Conservation (phyloP, 2,888 invertebrate species). For the Phengaris alcon region DNA sequence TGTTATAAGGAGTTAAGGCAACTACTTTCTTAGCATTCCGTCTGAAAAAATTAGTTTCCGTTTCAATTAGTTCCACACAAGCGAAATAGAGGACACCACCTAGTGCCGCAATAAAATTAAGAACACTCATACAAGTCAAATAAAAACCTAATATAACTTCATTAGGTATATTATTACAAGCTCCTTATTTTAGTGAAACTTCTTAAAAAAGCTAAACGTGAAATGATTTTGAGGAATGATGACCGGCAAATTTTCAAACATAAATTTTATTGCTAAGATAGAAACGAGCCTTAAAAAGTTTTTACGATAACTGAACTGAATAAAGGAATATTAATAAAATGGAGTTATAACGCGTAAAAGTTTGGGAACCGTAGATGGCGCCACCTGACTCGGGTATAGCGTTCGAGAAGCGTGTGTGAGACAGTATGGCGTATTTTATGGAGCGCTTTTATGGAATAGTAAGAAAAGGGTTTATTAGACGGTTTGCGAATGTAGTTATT, state of each 20-base stretch:
- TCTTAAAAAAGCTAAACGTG: background rate
- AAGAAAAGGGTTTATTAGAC: background rate
- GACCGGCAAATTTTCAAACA: conserved; percentile 8
- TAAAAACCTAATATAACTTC: background rate
- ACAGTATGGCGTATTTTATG: conserved; percentile 10
- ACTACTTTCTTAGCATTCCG: too few relatives aligned
- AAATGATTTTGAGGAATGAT: conserved; percentile 15
- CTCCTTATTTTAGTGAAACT: background rate
- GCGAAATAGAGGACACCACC: background rate
- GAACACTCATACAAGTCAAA: background rate
- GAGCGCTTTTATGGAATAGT: background rate
- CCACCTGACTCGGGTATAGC: conserved; percentile 26
- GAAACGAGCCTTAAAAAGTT: conserved; percentile 46
- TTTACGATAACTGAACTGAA: conserved; percentile 44
- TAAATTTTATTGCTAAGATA: conserved; percentile 42
- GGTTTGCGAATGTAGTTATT: background rate
- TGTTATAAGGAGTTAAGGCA: too few relatives aligned
- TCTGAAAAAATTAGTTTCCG: too few relatives aligned
- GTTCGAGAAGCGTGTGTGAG: background rate
- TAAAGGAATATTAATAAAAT: conserved; percentile 37
- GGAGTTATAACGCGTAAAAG: conserved; percentile 36
- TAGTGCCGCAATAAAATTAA: background rate
- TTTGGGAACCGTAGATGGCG: conserved; percentile 28
- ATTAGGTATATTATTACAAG: background rate
- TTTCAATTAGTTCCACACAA: too few relatives aligned